Percentiles rank a stretch among this genome's conserved stretches.
Evolutionary conservation across 2,113 vertebrate genomes (phyloP).

Genomic region (Fulmarus glacialis): DNA sequence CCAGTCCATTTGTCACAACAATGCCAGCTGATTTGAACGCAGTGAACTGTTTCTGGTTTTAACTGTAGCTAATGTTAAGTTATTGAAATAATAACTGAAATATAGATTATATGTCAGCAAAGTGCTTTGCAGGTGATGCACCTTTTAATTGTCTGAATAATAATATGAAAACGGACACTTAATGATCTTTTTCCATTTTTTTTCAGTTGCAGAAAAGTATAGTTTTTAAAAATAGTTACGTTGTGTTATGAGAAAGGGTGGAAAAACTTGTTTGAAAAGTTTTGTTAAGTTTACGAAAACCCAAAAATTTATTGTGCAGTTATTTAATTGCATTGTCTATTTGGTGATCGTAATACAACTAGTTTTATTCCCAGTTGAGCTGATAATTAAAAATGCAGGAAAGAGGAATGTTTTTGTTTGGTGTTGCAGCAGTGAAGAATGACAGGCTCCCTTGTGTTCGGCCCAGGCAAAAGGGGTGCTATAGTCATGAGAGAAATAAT

Average conservation of each 20-base stretch:
- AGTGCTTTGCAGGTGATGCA: background rate
- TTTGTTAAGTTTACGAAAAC: background rate
- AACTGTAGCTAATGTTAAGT: background rate
- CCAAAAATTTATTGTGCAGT: background rate
- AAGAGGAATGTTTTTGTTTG: background rate
- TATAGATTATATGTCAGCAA: background rate
- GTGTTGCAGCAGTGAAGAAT: background rate
- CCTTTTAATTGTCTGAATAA: background rate
- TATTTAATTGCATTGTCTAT: background rate
- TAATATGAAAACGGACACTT: background rate
- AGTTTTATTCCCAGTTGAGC: background rate
- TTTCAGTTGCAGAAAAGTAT: background rate
- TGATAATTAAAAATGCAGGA: background rate
- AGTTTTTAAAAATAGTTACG: background rate
- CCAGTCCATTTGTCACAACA: background rate
- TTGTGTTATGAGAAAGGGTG: background rate
- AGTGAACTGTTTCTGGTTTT: background rate
- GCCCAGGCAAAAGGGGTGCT: background rate
- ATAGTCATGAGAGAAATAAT: background rate
- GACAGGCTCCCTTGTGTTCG: background rate
- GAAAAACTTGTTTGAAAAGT: background rate
- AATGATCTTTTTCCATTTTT: background rate
- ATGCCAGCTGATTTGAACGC: background rate
- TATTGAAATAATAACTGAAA: background rate
- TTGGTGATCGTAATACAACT: background rate